Evolutionary conservation across 2,113 vertebrate species (phyloP).

Genomic region (Stegastes partitus): DNA sequence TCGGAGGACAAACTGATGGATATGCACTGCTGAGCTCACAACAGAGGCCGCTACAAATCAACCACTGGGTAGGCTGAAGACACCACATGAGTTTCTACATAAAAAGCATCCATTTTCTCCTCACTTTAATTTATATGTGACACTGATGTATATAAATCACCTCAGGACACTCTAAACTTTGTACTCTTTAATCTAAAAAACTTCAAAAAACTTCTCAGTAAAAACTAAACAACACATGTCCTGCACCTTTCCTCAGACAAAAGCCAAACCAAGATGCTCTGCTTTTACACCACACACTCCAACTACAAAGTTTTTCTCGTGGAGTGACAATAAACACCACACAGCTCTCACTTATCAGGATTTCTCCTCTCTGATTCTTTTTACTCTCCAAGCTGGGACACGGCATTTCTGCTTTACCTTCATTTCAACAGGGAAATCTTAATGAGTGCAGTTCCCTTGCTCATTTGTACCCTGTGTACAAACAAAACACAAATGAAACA

Average conservation of each 20-base stretch:
- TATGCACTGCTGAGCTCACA: constrained; percentile 16
- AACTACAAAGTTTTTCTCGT: too few species aligned
- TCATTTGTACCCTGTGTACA: constrained; percentile 80
- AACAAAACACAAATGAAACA: constrained; percentile 38
- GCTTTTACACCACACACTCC: background rate
- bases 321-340: background rate
- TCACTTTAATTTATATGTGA: background rate
- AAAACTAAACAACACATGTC: background rate
- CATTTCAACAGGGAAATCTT: constrained; percentile 79
- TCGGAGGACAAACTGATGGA: background rate
- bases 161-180: background rate
- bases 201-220: background rate
- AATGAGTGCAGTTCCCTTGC: constrained; percentile 71
- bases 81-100: background rate
- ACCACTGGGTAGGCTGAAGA: background rate
- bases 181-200: background rate
- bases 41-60: background rate
- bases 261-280: constrained; percentile 26
- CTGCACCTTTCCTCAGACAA: constrained; percentile 5
- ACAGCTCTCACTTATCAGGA: background rate
- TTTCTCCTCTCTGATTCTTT: background rate
- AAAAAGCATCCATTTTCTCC: background rate
- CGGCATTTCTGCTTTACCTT: constrained; percentile 72
- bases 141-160: background rate
- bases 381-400: constrained; percentile 2